Evolutionary conservation across 1,140 invertebrate genomes (phyloP).

Genomic region (Cepaea nemoralis): DNA sequence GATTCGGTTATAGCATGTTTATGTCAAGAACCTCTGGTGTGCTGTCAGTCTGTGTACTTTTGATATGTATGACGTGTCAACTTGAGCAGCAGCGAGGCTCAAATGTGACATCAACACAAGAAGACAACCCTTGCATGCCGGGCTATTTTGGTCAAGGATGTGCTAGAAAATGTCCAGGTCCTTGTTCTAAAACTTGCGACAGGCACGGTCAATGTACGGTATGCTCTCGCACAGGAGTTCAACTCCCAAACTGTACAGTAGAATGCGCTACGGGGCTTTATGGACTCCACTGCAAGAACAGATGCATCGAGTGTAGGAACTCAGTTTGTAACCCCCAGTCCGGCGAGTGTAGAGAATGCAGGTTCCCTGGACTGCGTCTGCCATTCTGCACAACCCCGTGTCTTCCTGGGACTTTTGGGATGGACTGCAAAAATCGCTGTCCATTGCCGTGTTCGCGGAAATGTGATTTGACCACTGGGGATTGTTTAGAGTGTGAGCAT

Average conservation of each 20-base stretch:
- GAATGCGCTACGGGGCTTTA: not conserved
- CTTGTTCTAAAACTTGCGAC: slow-evolving; percentile 7
- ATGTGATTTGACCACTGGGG: slow-evolving; percentile 1
- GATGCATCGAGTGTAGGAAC: not conserved
- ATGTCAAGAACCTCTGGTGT: not conserved
- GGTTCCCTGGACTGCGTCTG: not conserved
- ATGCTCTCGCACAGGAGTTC: not conserved
- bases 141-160: slow-evolving; percentile 16
- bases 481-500: not conserved
- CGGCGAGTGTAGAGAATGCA: slow-evolving; percentile 8
- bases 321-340: not conserved
- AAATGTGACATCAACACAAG: not conserved
- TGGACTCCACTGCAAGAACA: not conserved
- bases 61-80: not conserved
- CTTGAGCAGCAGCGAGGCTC: not conserved
- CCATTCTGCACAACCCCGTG: not conserved
- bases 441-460: not conserved
- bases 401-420: not conserved
- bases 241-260: not conserved
- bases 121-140: not conserved
- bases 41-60: not conserved
- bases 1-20: not conserved
- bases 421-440: slow-evolving; percentile 4
- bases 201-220: not conserved
- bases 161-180: not conserved